Percentiles rank a stretch among this genome's conserved stretches.
These are phyloP conservation scores for Moxostoma hubbsi DNA, from an alignment of 2,797 vertebrate genomes.

Conservation along the genomic window DNA sequence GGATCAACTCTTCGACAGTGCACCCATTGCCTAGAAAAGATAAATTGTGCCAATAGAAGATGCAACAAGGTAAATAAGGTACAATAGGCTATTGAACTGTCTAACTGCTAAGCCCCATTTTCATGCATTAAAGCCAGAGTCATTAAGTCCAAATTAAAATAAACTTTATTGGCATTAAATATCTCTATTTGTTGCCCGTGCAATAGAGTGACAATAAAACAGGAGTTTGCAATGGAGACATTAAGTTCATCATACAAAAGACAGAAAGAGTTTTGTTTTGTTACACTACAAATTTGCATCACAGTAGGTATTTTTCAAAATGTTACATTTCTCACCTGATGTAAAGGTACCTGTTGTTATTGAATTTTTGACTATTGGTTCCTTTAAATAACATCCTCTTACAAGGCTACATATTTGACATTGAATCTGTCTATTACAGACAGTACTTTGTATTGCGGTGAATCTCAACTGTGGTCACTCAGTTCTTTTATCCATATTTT, in stretches of 20 bases:
- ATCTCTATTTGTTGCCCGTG: no score
- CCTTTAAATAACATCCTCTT: constrained; percentile 1
- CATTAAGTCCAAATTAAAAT: not conserved
- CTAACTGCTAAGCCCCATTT: not conserved
- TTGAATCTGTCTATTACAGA: not conserved
- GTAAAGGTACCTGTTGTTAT: no score
- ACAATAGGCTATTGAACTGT: not conserved
- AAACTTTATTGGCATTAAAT: not conserved
- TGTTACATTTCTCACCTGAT: not conserved
- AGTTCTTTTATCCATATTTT: not conserved
- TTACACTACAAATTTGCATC: not conserved
- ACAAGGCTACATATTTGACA: not conserved
- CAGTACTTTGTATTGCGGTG: not conserved
- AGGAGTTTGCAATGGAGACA: not conserved
- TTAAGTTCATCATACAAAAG: not conserved
- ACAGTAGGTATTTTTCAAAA: not conserved
- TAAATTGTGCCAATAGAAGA: not conserved
- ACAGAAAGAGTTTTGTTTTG: not conserved
- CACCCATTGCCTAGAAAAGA: constrained; percentile 6
- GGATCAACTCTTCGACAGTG: not conserved
- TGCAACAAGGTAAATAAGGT: constrained; percentile 20
- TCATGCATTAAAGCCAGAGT: not conserved
- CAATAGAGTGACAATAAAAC: not conserved
- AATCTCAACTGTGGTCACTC: not conserved
- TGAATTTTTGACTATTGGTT: not conserved